Conservation (phyloP, 1,140 invertebrate genomes). For the Psix sp. region DNA sequence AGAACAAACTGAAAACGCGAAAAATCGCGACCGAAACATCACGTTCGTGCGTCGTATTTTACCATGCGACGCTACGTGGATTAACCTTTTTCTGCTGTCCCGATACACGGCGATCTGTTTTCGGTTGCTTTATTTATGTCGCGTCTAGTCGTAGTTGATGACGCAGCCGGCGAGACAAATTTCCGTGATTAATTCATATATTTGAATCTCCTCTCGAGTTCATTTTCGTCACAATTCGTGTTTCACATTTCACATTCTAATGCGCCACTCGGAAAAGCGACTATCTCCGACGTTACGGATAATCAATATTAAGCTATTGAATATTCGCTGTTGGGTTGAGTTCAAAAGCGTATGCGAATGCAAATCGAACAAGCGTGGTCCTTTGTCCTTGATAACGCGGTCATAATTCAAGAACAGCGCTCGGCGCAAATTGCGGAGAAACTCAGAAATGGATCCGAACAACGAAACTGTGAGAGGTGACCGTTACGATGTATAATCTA, state of each 20-base stretch:
- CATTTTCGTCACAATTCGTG: no score
- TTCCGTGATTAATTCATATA: not conserved
- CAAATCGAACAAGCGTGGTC: no score
- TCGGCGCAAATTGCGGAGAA: no score
- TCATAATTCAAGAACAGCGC: no score
- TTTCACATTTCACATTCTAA: not conserved
- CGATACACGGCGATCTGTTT: slow-evolving; percentile 18
- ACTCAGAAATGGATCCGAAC: no score
- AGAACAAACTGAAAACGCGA: slow-evolving; percentile 41
- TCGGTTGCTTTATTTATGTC: slow-evolving; percentile 15
- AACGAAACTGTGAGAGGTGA: slow-evolving; percentile 23
- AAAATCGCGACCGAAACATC: slow-evolving; percentile 49
- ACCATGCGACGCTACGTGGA: slow-evolving; percentile 35
- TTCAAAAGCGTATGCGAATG: no score
- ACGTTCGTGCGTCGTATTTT: slow-evolving; percentile 45
- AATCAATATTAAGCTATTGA: no score
- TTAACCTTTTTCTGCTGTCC: slow-evolving; percentile 31
- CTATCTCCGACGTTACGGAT: no score
- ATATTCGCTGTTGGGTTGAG: no score
- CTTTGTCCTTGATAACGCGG: no score
- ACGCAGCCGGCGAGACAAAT: slow-evolving; percentile 4
- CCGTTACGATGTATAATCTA: slow-evolving; percentile 33
- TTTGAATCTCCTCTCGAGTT: no score
- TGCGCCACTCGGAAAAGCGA: no score
- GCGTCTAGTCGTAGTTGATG: slow-evolving; percentile 15